Conservation (phyloP, 2,113 vertebrate genomes). For the Salvelinus namaycush region DNA sequence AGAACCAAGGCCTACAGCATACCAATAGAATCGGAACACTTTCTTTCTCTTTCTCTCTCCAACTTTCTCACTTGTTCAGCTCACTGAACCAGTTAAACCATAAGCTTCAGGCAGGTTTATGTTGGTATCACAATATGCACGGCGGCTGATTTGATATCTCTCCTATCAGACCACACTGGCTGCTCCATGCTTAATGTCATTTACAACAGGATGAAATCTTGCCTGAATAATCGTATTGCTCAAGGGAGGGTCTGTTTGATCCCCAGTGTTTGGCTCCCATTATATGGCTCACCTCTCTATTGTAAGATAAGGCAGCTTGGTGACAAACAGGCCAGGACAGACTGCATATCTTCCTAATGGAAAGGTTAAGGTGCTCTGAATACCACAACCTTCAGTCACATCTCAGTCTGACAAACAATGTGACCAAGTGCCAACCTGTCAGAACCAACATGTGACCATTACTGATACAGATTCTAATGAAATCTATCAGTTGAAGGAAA, state of each 20-base stretch:
- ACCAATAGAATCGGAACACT: not conserved
- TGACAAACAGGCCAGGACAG: not conserved
- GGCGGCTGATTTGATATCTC: not conserved
- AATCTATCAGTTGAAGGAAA: constrained; percentile 80
- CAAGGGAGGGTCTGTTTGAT: not conserved
- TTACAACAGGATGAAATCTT: not conserved
- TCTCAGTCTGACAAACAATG: not conserved
- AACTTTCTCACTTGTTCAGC: not conserved
- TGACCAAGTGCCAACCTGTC: not conserved
- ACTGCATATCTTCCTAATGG: not conserved
- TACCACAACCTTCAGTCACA: not conserved
- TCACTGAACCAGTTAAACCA: not conserved
- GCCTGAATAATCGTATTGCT: not conserved
- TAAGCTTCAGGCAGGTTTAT: not conserved
- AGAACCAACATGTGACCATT: not conserved
- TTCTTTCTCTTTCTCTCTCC: not conserved
- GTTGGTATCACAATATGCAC: not conserved
- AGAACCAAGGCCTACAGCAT: too few relatives aligned
- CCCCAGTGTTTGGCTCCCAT: not conserved
- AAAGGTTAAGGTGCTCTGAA: constrained; percentile 8
- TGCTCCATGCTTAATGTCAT: not conserved
- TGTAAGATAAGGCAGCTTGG: not conserved
- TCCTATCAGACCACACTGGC: not conserved
- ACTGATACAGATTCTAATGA: constrained; percentile 65
- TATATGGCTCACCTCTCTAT: not conserved